Evolutionary conservation across 2,888 invertebrate species (phyloP).

Genomic region (Volucella bombylans): DNA sequence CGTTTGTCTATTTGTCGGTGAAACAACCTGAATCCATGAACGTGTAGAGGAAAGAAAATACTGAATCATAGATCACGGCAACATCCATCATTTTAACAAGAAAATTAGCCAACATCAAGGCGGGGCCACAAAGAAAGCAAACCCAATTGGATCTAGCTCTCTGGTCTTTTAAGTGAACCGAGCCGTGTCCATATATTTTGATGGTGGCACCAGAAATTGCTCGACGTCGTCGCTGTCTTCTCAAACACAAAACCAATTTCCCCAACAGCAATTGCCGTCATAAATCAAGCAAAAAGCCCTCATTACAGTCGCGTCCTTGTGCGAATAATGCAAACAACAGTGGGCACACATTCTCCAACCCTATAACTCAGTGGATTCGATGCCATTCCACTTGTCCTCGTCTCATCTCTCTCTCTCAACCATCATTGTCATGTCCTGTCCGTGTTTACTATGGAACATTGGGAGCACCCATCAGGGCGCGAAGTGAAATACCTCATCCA

Average conservation of each 20-base stretch:
- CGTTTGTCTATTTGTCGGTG: neutral
- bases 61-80: slow-evolving; percentile 55
- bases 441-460: slow-evolving; percentile 47
- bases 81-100: slow-evolving; percentile 62
- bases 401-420: neutral
- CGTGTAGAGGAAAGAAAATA: neutral
- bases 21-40: too few relatives aligned
- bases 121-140: slow-evolving; percentile 19
- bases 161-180: slow-evolving; percentile 48
- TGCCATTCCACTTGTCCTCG: slow-evolving; percentile 2
- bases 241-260: slow-evolving; percentile 69
- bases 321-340: slow-evolving; percentile 58
- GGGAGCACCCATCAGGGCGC: slow-evolving; percentile 61
- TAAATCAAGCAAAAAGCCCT: slow-evolving; percentile 74
- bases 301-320: slow-evolving; percentile 71
- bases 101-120: slow-evolving; percentile 67
- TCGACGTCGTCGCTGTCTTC: slow-evolving; percentile 40
- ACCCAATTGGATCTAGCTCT: slow-evolving; percentile 11
- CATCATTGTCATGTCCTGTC: neutral
- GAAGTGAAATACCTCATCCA: slow-evolving; percentile 67
- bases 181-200: slow-evolving; percentile 64
- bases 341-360: slow-evolving; percentile 48
- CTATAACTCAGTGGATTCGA: slow-evolving; percentile 56
- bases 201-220: slow-evolving; percentile 61
- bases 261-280: slow-evolving; percentile 69